Percentiles rank a stretch among this genome's conserved stretches.
These are phyloP conservation scores for Drosophila busckii DNA, from an alignment of 1,140 invertebrate genomes.

Conservation along the genomic window DNA sequence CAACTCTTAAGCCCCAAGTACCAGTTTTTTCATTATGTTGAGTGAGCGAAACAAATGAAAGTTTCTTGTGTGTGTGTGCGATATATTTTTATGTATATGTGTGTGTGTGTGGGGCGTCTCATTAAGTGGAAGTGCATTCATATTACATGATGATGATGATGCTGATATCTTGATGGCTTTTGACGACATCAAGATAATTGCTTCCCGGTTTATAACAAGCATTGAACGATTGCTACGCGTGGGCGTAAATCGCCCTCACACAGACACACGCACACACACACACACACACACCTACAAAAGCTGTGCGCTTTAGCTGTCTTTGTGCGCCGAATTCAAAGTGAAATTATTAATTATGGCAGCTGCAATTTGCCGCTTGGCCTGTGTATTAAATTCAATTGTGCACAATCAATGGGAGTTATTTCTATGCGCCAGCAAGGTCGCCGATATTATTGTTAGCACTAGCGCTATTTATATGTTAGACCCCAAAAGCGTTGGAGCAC, in stretches of 20 bases:
- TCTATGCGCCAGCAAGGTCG: slow-evolving; percentile 54
- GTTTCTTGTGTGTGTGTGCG: slow-evolving; percentile 38
- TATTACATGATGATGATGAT: slow-evolving; percentile 21
- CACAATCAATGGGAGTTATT: slow-evolving; percentile 38
- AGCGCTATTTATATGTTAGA: slow-evolving; percentile 11
- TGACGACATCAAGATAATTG: slow-evolving; percentile 71
- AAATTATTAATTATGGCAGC: slow-evolving; percentile 70
- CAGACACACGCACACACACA: too few relatives aligned
- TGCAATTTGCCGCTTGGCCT: slow-evolving; percentile 32
- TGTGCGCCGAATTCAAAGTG: slow-evolving; percentile 41
- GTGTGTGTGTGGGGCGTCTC: slow-evolving; percentile 22
- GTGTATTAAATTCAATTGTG: slow-evolving; percentile 23
- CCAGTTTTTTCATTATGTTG: slow-evolving; percentile 60
- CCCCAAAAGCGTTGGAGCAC: slow-evolving; percentile 27
- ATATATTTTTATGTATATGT: slow-evolving; percentile 8
- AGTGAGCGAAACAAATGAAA: slow-evolving; percentile 68
- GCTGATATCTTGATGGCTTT: slow-evolving; percentile 64
- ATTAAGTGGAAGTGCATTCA: slow-evolving; percentile 68
- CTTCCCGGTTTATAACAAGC: slow-evolving; percentile 60
- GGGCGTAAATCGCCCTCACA: slow-evolving; percentile 18
- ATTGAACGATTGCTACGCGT: slow-evolving; percentile 29
- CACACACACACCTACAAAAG: too few relatives aligned
- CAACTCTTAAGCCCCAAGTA: slow-evolving; percentile 19
- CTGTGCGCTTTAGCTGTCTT: too few relatives aligned
- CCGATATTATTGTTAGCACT: slow-evolving; percentile 10